Evolutionary conservation across 2,888 invertebrate species (phyloP).

Genomic region (Callyntrura guangdongensis): DNA sequence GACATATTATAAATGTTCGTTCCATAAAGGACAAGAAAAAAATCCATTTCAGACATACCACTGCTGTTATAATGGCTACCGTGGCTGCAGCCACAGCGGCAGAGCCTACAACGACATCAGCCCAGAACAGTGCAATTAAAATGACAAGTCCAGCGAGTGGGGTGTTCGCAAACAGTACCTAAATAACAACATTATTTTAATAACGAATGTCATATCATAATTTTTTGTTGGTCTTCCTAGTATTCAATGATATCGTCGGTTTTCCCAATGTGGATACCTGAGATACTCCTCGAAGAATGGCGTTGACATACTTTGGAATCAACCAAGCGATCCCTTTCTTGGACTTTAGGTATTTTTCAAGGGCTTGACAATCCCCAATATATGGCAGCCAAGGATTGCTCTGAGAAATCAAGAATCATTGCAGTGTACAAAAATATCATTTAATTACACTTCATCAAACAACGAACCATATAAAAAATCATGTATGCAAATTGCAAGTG

Average conservation of each 20-base stretch:
- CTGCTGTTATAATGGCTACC: constrained; percentile 83
- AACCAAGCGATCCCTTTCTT: constrained; percentile 84
- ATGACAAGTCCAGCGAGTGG: constrained; percentile 86
- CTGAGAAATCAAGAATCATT: constrained; percentile 65
- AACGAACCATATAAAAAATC: no score
- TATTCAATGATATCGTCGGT: no score
- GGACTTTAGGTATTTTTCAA: constrained; percentile 80
- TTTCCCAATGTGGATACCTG: constrained; percentile 85
- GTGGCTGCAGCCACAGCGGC: constrained; percentile 81
- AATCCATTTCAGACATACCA: no score
- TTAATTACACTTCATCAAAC: no score
- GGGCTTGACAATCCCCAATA: constrained; percentile 82
- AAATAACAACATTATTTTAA: no score
- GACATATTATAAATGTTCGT: no score
- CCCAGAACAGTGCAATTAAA: constrained; percentile 85
- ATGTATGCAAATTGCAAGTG: no score
- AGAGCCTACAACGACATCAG: constrained; percentile 83
- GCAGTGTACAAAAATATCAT: no score
- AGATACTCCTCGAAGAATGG: constrained; percentile 86
- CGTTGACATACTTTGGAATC: constrained; percentile 85
- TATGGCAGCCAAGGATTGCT: constrained; percentile 83
- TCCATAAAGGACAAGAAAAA: no score
- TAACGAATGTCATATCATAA: no score
- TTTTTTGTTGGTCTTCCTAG: no score
- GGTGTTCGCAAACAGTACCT: constrained; percentile 87